phyloP scores from a whole-genome alignment of 64 coral and sea anemone species.

The Montipora cactus region DNA sequence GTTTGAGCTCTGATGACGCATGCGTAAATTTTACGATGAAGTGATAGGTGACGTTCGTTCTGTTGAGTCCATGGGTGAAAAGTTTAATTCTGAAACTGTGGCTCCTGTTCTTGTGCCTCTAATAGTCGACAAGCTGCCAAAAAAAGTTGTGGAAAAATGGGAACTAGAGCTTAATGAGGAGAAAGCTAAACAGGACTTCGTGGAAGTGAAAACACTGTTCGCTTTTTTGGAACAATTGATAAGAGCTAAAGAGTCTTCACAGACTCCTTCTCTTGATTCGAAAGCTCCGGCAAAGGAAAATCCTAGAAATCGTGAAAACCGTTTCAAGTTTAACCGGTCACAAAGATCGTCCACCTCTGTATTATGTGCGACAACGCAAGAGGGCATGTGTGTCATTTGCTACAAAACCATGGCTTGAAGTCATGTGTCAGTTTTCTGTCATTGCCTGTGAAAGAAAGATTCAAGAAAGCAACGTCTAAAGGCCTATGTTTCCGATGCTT shows the following conservation, averaged over 20 bases:
- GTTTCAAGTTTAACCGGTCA: background rate
- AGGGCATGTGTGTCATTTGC: background rate
- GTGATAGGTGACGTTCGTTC: no score
- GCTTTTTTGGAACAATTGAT: constrained; percentile 12
- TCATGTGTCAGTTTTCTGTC: constrained; percentile 25
- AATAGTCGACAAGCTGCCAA: background rate
- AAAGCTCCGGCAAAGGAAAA: background rate
- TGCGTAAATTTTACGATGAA: no score
- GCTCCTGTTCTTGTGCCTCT: background rate
- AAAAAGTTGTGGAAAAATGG: background rate
- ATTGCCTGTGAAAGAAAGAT: constrained; percentile 23
- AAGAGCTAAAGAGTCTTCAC: constrained; percentile 14
- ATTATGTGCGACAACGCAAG: background rate
- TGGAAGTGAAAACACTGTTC: constrained; percentile 21
- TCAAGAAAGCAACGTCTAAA: background rate
- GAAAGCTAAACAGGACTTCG: background rate
- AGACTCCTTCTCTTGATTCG: constrained; percentile 8
- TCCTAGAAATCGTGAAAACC: background rate
- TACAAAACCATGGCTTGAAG: background rate
- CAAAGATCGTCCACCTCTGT: background rate
- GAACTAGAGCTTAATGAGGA: no score
- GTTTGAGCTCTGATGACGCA: no score
- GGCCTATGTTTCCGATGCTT: constrained; percentile 14
- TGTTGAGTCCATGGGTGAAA: no score
- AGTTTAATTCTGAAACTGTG: background rate